Conservation (phyloP, 2,797 vertebrate genomes). For the Sebastes vulpes region DNA sequence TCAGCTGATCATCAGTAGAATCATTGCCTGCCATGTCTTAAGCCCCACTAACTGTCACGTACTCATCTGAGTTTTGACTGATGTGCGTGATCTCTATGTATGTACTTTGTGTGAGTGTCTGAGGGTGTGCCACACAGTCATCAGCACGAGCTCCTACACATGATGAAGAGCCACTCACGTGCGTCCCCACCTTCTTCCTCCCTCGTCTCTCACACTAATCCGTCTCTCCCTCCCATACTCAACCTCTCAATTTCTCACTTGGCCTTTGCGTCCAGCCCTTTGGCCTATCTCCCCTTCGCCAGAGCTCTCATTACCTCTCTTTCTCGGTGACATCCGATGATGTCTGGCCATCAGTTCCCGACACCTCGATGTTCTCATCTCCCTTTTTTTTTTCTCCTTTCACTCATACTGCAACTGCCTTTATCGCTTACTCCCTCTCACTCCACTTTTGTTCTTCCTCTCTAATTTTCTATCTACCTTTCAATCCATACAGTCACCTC, state of each 20-base stretch:
- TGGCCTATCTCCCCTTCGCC: conserved; percentile 49
- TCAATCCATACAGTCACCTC: conserved; percentile 15
- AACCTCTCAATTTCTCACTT: conserved; percentile 74
- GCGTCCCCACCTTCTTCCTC: neutral
- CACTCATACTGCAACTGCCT: conserved; percentile 11
- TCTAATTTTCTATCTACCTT: conserved; percentile 37
- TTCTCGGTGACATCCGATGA: conserved; percentile 58
- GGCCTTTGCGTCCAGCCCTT: conserved; percentile 67
- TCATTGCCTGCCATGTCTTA: conserved; percentile 6
- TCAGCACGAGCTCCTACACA: conserved; percentile 37
- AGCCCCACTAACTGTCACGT: conserved; percentile 22
- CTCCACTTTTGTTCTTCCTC: conserved; percentile 11
- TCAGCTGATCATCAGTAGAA: neutral
- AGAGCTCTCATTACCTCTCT: conserved; percentile 70
- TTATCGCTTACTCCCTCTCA: conserved; percentile 12
- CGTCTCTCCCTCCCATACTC: conserved; percentile 32
- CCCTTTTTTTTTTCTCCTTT: neutral
- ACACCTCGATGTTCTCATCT: conserved; percentile 59
- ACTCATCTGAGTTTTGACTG: conserved; percentile 28
- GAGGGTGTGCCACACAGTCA: conserved; percentile 13
- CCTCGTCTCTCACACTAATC: conserved; percentile 34
- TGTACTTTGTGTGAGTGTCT: neutral
- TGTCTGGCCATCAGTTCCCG: conserved; percentile 44
- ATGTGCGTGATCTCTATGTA: neutral
- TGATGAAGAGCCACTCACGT: conserved; percentile 55